Percentiles rank a stretch among this genome's conserved stretches.
Conservation (phyloP, 2,888 invertebrate genomes). For the Dryobota labecula region DNA sequence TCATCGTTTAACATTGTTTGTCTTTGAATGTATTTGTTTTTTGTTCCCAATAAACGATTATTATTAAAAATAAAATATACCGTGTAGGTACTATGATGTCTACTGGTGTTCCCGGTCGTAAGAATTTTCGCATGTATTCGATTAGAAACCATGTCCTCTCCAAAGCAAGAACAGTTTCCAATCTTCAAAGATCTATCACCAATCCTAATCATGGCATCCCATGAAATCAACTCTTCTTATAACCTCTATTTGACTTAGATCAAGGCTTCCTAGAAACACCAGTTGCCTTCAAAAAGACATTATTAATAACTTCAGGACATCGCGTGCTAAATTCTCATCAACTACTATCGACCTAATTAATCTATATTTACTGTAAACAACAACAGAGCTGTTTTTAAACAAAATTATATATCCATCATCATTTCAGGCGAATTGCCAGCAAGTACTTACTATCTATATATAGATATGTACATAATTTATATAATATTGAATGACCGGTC, state of each 20-base stretch:
- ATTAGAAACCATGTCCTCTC: too few relatives aligned
- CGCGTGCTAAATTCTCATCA: slow-evolving; percentile 3
- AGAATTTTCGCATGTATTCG: not conserved
- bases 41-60: too few relatives aligned
- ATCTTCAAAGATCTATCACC: not conserved
- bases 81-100: not conserved
- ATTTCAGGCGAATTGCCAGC: slow-evolving; percentile 41
- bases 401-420: slow-evolving; percentile 13
- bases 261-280: not conserved
- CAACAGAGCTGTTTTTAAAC: slow-evolving; percentile 13
- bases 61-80: too few relatives aligned
- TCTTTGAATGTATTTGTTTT: too few relatives aligned
- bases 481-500: not conserved
- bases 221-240: too few relatives aligned
- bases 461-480: not conserved
- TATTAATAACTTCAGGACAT: not conserved
- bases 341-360: not conserved
- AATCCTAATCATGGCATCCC: not conserved
- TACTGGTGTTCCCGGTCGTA: too few relatives aligned
- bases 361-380: slow-evolving; percentile 9
- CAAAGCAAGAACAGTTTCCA: too few relatives aligned
- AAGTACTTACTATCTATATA: not conserved
- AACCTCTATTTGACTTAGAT: not conserved
- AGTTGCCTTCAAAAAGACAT: not conserved
- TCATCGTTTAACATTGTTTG: too few relatives aligned